Evolutionary conservation across 2,888 invertebrate species (phyloP).

Genomic region (Adelognathus sp.): DNA sequence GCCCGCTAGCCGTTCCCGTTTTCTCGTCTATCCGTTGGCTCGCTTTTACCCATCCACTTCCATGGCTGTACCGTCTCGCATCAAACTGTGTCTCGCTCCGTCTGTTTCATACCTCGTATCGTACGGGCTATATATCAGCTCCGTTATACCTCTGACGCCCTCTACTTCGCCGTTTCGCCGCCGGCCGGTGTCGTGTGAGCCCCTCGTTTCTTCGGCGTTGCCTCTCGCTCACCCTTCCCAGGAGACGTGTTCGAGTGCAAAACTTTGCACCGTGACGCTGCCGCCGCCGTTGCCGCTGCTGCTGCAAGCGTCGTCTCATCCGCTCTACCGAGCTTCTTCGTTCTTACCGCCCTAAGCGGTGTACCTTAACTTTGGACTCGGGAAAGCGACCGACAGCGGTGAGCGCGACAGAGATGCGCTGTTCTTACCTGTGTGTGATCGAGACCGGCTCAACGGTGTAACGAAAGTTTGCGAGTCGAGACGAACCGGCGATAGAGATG

Average conservation of each 20-base stretch:
- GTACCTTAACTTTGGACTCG: constrained; percentile 53
- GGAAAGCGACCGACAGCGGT: constrained; percentile 12
- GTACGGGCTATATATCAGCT: constrained; percentile 17
- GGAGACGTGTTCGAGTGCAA: constrained; percentile 55
- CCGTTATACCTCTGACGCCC: neutral
- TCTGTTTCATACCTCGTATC: constrained; percentile 12
- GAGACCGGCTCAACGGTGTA: constrained; percentile 5
- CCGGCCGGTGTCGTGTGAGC: constrained; percentile 43
- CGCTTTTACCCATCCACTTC: neutral
- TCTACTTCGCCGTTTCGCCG: constrained; percentile 33
- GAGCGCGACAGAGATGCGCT: neutral
- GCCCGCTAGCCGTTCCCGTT: constrained; percentile 18
- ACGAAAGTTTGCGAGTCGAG: constrained; percentile 47
- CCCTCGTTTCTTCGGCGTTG: constrained; percentile 44
- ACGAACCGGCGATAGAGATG: constrained; percentile 31
- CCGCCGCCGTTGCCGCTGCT: constrained; percentile 2
- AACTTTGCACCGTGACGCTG: constrained; percentile 48
- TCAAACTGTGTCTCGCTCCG: constrained; percentile 14
- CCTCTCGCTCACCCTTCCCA: constrained; percentile 21
- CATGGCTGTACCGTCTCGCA: constrained; percentile 5
- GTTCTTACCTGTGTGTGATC: constrained; percentile 28
- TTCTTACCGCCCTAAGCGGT: constrained; percentile 53
- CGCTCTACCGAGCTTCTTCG: constrained; percentile 32
- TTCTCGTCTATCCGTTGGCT: constrained; percentile 22
- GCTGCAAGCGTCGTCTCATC: constrained; percentile 9